Evolutionary conservation across 2,888 invertebrate species (phyloP).

Genomic region (Ptychoptera albimana): DNA sequence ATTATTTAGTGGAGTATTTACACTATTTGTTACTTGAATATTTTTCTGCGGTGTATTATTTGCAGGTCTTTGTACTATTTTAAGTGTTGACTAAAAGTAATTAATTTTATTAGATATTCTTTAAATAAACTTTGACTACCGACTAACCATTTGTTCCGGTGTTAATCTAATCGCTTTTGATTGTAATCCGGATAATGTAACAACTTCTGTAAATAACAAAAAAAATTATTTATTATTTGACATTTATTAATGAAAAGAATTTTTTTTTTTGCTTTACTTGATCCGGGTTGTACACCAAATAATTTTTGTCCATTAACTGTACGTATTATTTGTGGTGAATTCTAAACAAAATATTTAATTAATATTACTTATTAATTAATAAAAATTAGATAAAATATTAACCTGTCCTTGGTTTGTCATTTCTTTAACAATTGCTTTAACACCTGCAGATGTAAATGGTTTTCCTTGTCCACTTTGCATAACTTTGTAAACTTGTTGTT

Average conservation of each 20-base stretch:
- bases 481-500: slow-evolving; percentile 1
- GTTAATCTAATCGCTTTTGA: slow-evolving; percentile 3
- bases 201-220: too few species aligned
- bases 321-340: neutral
- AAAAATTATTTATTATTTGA: too few species aligned
- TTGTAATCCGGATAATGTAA: neutral
- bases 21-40: neutral
- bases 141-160: slow-evolving; percentile 2
- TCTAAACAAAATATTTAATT: neutral
- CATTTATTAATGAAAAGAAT: too few species aligned
- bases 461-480: neutral
- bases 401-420: neutral
- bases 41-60: neutral
- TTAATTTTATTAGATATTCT: too few species aligned
- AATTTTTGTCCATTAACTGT: neutral
- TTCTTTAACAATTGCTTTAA: slow-evolving; percentile 3
- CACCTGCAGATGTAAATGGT: neutral
- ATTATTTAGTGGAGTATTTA: too few species aligned
- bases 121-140: too few species aligned
- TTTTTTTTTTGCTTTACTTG: too few species aligned
- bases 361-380: too few species aligned
- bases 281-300: too few species aligned
- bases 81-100: neutral
- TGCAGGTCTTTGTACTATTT: slow-evolving; percentile 1
- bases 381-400: neutral